Conservation (phyloP, 2,888 invertebrate genomes). For the Dasysyrphus tricinctus region DNA sequence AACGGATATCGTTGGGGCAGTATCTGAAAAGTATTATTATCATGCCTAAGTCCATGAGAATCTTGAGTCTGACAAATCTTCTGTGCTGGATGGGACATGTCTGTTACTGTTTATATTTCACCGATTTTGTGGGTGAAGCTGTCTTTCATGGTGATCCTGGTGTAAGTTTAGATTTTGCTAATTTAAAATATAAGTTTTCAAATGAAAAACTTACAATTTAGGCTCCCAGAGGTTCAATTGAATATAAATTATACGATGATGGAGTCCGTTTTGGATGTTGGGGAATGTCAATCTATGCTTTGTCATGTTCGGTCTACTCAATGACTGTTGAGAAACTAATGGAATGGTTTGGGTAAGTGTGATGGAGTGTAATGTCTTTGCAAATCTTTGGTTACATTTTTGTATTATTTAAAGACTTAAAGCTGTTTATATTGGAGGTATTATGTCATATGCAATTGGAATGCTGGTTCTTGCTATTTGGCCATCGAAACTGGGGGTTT, state of each 20-base stretch:
- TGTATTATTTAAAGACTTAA: constrained; percentile 78
- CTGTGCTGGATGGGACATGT: constrained; percentile 88
- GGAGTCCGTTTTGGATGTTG: constrained; percentile 83
- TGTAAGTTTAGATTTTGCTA: constrained; percentile 77
- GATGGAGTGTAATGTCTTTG: neutral
- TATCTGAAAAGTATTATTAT: constrained; percentile 85
- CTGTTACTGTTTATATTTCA: constrained; percentile 88
- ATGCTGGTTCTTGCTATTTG: constrained; percentile 83
- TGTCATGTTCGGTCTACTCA: constrained; percentile 83
- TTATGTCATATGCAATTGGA: constrained; percentile 82
- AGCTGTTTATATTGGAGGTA: constrained; percentile 82
- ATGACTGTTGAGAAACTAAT: constrained; percentile 82
- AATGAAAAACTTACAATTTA: constrained; percentile 39
- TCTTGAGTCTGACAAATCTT: constrained; percentile 86
- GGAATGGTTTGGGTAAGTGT: constrained; percentile 80
- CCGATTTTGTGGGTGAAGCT: constrained; percentile 87
- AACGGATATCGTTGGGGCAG: constrained; percentile 79
- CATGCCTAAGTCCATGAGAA: constrained; percentile 86
- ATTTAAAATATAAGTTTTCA: neutral
- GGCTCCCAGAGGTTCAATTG: constrained; percentile 78
- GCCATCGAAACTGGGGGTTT: constrained; percentile 82
- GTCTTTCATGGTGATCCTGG: constrained; percentile 85
- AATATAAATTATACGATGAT: constrained; percentile 80
- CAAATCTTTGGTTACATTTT: too few relatives aligned
- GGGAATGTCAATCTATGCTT: constrained; percentile 83